phyloP scores from a whole-genome alignment of 2,113 vertebrate species.

The Sterrhoptilus dennistouni region DNA sequence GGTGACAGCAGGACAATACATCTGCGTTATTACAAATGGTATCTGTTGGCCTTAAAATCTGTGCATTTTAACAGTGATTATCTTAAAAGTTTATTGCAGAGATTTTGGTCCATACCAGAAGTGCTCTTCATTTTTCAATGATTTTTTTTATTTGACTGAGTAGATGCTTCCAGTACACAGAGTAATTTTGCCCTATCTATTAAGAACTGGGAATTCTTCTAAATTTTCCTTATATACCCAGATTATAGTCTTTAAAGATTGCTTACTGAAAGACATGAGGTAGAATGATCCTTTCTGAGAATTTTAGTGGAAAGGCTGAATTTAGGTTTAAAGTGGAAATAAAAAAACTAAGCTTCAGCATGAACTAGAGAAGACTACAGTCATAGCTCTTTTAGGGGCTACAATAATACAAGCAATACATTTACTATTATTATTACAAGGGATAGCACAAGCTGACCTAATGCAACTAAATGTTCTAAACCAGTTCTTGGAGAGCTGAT shows the following conservation, averaged over 20 bases:
- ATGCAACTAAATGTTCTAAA: slow-evolving; percentile 13
- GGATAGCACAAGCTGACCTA: slow-evolving; percentile 32
- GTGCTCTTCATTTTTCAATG: not conserved
- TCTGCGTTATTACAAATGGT: not conserved
- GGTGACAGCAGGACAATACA: not conserved
- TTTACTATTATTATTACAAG: slow-evolving; percentile 39
- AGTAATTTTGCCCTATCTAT: not conserved
- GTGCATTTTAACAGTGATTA: not conserved
- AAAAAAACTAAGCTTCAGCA: not conserved
- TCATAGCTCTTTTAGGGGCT: not conserved
- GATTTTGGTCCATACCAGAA: not conserved
- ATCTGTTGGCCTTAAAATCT: not conserved
- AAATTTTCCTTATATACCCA: not conserved
- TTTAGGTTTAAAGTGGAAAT: not conserved
- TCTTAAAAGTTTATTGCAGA: not conserved
- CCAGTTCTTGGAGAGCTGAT: slow-evolving; percentile 15
- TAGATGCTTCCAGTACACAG: not conserved
- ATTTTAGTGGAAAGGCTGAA: not conserved
- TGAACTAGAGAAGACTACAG: not conserved
- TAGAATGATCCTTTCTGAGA: not conserved
- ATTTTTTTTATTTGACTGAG: not conserved
- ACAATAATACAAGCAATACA: not conserved
- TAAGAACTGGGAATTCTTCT: not conserved
- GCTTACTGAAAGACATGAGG: not conserved
- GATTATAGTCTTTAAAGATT: not conserved